Evolutionary conservation across 35 echinoderm and acorn worm species (phyloP).

Genomic region (Stichopus chloronotus): DNA sequence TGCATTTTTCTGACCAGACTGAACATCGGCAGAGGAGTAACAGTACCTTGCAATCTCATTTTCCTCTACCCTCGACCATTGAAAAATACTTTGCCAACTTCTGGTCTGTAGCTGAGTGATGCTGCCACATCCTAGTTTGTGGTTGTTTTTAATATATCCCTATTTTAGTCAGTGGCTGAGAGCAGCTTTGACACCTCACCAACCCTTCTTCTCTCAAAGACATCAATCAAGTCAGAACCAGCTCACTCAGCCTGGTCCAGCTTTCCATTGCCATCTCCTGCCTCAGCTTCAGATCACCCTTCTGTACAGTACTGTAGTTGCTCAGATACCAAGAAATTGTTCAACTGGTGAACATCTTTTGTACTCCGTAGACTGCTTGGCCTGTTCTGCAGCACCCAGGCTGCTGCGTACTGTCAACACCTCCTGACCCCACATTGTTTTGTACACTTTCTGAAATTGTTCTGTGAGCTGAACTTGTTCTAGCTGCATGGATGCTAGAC

Average conservation of each 20-base stretch:
- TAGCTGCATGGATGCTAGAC: not conserved
- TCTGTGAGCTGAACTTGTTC: not conserved
- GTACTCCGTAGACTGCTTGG: not conserved
- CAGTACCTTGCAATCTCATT: conserved; percentile 1
- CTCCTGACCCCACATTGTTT: not conserved
- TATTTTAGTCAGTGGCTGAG: not conserved
- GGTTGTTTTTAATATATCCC: no score
- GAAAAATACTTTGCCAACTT: conserved; percentile 15
- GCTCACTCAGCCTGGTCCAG: not conserved
- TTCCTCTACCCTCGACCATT: conserved; percentile 19
- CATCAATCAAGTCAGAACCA: conserved; percentile 1
- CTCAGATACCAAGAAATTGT: not conserved
- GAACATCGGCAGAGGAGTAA: not conserved
- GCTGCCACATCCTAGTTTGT: not conserved
- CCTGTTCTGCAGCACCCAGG: not conserved
- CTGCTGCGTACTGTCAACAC: not conserved
- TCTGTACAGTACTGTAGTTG: not conserved
- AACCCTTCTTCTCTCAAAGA: conserved; percentile 40
- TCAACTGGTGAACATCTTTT: conserved; percentile 13
- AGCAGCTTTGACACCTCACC: conserved; percentile 26
- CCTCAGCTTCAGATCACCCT: no score
- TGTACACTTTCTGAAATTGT: conserved; percentile 20
- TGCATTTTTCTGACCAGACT: not conserved
- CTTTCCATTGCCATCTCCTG: not conserved
- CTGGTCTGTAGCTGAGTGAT: not conserved